Evolutionary conservation across 2,888 invertebrate genomes (phyloP), one percentile per base, ranked within the genome.

Genomic region (Megalurothrips usitatus): DNA sequence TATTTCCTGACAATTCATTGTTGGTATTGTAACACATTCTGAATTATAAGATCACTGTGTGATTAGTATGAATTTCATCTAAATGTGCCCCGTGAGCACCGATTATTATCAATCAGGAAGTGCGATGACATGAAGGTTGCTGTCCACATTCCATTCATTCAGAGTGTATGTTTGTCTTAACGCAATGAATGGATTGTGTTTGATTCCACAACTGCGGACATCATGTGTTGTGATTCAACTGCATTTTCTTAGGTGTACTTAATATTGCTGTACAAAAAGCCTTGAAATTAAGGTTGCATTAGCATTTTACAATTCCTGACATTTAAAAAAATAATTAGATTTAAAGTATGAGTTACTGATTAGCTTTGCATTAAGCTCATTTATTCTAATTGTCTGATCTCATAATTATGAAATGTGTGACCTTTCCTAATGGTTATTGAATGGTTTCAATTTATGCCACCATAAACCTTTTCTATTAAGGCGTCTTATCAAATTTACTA

Each of bases 201-300:
- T 1, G 26, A 26, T 26, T 26, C 23, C 10, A 8, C 12, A 75
- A 75, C n/a, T 26, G 23, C 23, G 23, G 12, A 26, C 12, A 26
- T 75, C 12, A 26, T 75, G 23, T 75, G 68, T 26, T 75, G 68
- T 75, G 68, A 75, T 75, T 75, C 68, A 75, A 75, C 68, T 75
- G 68, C 68, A 75, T 75, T 75, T 75, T 75, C 26, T 26, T 75
- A 75, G 68, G 68, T 75, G 68, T 75, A 75, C 68, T 75, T 75
- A 75, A 75, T 26, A 75, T 75, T 75, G 68, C 68, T 75, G 68
- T 75, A 75, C 68, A 75, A 75, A 75, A 75, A 75, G 68, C 68
- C 68, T 75, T 75, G 12, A 26, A 12, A 26, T 23, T 26, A 26
- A 75, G 26, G 68, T 75, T 75, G 68, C 26, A 75, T 43, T 43